phyloP scores from a whole-genome alignment of 1,140 invertebrate species.

The Lordiphosa clarofinis region DNA sequence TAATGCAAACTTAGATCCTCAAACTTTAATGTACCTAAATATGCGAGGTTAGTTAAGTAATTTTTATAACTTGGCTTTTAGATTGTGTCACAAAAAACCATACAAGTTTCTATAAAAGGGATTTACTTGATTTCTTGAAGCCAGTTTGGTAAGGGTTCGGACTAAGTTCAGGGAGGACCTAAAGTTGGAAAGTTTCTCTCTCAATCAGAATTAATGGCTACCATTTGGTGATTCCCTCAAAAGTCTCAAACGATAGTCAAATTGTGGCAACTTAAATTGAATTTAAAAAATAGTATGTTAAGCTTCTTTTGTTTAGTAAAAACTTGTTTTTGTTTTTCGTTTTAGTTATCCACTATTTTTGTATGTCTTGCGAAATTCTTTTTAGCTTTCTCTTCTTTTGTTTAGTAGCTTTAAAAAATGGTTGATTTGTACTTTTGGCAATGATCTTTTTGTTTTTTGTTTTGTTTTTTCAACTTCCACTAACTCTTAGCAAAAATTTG shows the following conservation, averaged over 20 bases:
- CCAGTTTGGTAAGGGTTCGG: too few species aligned
- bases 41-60: too few species aligned
- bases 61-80: too few species aligned
- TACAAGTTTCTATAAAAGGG: too few species aligned
- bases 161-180: too few species aligned
- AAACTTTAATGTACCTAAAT: too few species aligned
- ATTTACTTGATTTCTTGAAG: too few species aligned
- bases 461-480: constrained; percentile 31
- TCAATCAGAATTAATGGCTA: too few species aligned
- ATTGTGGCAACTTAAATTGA: constrained; percentile 38
- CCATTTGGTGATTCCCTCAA: too few species aligned
- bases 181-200: too few species aligned
- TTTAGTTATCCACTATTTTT: constrained; percentile 61
- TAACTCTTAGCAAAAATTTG: constrained; percentile 55
- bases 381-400: constrained; percentile 66
- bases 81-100: too few species aligned
- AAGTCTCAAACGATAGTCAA: constrained; percentile 56
- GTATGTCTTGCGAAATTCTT: constrained; percentile 64
- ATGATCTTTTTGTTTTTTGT: constrained; percentile 60
- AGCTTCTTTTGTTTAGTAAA: constrained; percentile 41
- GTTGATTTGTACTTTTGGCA: constrained; percentile 78
- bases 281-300: constrained; percentile 18
- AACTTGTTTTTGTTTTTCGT: constrained; percentile 26
- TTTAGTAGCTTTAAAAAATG: constrained; percentile 53
- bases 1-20: too few species aligned